Percentiles rank a stretch among this genome's conserved stretches.
Conservation (phyloP, 2,888 invertebrate genomes). For the Tupiocoris notatus region DNA sequence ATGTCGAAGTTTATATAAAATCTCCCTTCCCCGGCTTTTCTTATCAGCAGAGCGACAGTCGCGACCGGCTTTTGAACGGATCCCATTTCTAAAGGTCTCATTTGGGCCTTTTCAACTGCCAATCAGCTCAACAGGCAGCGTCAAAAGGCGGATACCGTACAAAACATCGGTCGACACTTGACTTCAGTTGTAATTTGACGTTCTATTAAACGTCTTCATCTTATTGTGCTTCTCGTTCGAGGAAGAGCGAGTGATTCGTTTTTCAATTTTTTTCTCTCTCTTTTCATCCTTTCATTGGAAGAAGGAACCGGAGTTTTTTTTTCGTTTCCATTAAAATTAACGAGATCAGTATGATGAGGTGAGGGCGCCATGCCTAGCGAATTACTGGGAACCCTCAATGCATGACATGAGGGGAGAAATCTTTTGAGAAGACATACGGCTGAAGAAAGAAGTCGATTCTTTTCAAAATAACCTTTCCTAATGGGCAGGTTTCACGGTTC, state of each 20-base stretch:
- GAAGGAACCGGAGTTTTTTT: background rate
- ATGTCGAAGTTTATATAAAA: too few species aligned
- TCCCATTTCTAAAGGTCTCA: constrained; percentile 24
- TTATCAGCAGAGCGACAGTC: too few species aligned
- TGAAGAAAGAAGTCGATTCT: background rate
- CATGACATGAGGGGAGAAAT: background rate
- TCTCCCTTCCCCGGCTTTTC: too few species aligned
- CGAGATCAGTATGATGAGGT: background rate
- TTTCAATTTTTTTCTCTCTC: background rate
- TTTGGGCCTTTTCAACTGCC: constrained; percentile 37
- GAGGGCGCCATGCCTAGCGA: background rate
- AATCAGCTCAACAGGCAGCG: constrained; percentile 30
- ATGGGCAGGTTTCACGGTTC: background rate
- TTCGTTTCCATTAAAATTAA: too few species aligned
- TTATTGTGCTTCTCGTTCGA: background rate
- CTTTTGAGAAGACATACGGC: background rate
- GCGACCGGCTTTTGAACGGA: background rate
- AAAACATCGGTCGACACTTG: background rate
- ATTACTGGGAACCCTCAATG: background rate
- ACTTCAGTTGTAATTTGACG: background rate
- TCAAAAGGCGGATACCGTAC: constrained; percentile 11
- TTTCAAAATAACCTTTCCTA: background rate
- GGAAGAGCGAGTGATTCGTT: background rate
- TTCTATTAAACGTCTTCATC: background rate
- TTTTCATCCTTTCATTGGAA: background rate